A percentile compares a stretch with the other conserved stretches of the same genome.
Evolutionary conservation across 2,888 invertebrate species (phyloP).

Genomic region (Teinopalpus imperialis): DNA sequence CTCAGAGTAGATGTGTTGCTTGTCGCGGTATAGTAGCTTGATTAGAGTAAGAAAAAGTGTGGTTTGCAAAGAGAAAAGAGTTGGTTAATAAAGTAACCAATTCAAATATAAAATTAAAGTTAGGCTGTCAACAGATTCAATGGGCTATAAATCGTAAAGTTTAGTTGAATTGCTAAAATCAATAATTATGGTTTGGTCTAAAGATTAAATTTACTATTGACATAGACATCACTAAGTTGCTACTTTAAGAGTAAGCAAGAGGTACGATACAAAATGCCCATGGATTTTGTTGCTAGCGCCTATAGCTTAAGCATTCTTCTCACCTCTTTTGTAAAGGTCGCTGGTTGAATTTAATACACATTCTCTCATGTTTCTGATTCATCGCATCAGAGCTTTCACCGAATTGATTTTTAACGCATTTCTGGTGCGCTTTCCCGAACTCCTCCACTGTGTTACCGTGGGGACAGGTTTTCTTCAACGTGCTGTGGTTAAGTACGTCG

Average conservation of each 20-base stretch:
- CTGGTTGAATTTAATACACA: conserved; percentile 78
- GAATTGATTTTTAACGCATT: conserved; percentile 70
- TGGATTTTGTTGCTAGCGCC: conserved; percentile 1
- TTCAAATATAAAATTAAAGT: background rate
- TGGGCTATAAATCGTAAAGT: background rate
- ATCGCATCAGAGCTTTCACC: conserved; percentile 51
- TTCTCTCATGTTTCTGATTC: conserved; percentile 72
- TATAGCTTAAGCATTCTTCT: conserved; percentile 26
- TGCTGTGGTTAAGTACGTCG: conserved; percentile 66
- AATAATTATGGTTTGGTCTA: too few species aligned
- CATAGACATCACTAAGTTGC: too few species aligned
- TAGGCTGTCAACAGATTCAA: background rate
- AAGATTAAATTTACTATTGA: too few species aligned
- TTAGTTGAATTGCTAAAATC: too few species aligned
- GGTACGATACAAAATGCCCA: background rate
- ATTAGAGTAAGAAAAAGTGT: conserved; percentile 20
- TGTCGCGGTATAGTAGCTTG: conserved; percentile 10
- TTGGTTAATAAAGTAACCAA: conserved; percentile 20
- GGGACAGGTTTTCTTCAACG: conserved; percentile 64
- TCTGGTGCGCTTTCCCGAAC: conserved; percentile 77
- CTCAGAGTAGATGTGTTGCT: conserved; percentile 1
- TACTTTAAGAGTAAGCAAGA: background rate
- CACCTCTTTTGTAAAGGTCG: conserved; percentile 73
- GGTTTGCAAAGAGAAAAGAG: conserved; percentile 13
- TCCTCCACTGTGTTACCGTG: conserved; percentile 75